phyloP scores from a whole-genome alignment of 1,140 invertebrate species.

The Cheumatopsyche charites region DNA sequence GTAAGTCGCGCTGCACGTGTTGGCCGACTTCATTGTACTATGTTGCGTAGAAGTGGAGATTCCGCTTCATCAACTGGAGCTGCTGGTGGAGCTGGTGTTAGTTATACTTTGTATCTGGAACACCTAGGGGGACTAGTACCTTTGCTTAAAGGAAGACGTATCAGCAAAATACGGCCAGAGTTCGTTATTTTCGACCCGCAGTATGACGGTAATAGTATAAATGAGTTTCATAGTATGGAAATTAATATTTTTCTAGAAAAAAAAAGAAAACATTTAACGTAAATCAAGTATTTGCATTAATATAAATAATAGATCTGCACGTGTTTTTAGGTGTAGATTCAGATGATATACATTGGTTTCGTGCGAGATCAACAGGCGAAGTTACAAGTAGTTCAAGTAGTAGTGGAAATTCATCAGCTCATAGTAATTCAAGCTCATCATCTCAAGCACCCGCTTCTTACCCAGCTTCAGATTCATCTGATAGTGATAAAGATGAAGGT shows the following conservation, averaged over 20 bases:
- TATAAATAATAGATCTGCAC: background rate
- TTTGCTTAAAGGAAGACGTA: conserved; percentile 92
- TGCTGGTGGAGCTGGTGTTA: conserved; percentile 74
- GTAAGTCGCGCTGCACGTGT: conserved; percentile 85
- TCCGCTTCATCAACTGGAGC: conserved; percentile 60
- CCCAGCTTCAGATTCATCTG: conserved; percentile 71
- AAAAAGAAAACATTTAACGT: background rate
- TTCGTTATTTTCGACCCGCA: conserved; percentile 98
- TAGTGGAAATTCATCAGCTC: conserved; percentile 49
- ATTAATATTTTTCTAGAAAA: too few species aligned
- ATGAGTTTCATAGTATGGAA: background rate
- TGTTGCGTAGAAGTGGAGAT: conserved; percentile 92
- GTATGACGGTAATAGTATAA: conserved; percentile 69
- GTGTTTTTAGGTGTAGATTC: conserved; percentile 43
- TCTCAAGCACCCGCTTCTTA: conserved; percentile 39
- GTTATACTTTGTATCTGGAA: conserved; percentile 95
- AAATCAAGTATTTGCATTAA: background rate
- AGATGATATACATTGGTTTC: conserved; percentile 48
- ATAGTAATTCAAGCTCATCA: conserved; percentile 46
- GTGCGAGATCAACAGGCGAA: conserved; percentile 43
- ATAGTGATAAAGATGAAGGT: conserved; percentile 79
- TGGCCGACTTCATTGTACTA: conserved; percentile 91
- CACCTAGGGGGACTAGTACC: conserved; percentile 96
- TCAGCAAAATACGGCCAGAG: conserved; percentile 95
- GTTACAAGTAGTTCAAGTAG: conserved; percentile 52